These are phyloP conservation scores for Eupsilia transversa DNA, from an alignment of 2,888 invertebrate species.

Conservation along the genomic window DNA sequence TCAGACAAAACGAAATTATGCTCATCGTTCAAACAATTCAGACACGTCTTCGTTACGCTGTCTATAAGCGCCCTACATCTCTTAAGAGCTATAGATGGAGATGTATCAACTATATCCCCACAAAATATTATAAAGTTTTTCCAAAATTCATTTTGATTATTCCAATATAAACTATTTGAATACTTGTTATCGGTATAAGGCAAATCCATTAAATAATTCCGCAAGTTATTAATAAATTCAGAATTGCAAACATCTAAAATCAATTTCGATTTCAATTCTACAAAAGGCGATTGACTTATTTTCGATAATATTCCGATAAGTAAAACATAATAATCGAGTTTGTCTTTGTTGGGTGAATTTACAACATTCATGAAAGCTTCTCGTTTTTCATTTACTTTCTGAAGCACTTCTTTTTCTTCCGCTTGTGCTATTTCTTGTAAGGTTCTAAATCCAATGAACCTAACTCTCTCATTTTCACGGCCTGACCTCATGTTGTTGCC, in stretches of 20 bases:
- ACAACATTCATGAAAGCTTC: conserved; percentile 78
- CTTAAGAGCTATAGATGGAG: conserved; percentile 78
- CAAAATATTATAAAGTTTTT: conserved; percentile 77
- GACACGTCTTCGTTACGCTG: conserved; percentile 73
- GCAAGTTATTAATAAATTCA: conserved; percentile 75
- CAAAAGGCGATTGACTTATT: conserved; percentile 79
- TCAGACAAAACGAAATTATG: conserved; percentile 74
- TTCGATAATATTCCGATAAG: conserved; percentile 83
- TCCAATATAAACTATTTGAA: conserved; percentile 78
- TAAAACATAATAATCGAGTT: conserved; percentile 79
- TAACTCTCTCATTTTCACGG: conserved; percentile 22
- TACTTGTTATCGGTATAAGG: conserved; percentile 71
- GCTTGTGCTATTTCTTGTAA: conserved; percentile 78
- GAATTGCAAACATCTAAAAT: conserved; percentile 81
- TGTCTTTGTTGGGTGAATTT: conserved; percentile 71
- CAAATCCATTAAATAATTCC: conserved; percentile 80
- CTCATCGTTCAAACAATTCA: conserved; percentile 74
- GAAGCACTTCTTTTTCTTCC: conserved; percentile 78
- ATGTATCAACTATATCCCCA: conserved; percentile 79
- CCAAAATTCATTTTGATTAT: conserved; percentile 81
- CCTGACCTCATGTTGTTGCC: conserved; percentile 15
- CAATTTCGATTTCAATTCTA: conserved; percentile 78
- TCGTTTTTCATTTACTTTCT: conserved; percentile 76
- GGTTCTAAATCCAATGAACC: conserved; percentile 70
- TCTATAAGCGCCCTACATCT: conserved; percentile 81